Evolutionary conservation across 2,113 vertebrate genomes (phyloP), one percentile per base, ranked within the genome.

Genomic region (Hylia prasina): DNA sequence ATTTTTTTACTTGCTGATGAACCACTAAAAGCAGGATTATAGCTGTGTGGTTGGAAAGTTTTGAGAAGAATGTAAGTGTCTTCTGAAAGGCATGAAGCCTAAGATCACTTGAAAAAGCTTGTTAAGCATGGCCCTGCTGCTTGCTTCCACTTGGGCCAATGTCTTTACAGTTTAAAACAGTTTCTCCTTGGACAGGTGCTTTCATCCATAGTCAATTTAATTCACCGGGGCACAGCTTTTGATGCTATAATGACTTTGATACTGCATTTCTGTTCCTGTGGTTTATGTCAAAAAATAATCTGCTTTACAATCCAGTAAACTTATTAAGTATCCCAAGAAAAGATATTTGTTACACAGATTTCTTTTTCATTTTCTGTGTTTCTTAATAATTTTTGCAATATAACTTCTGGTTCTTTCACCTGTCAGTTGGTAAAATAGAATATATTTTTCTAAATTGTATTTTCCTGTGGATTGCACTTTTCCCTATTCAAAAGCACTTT

Each of bases 291-390:
- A 78, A 95, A 81, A 27, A 3, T 15, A 77, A 65, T 73, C 40
- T 73, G 28, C 27, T 89, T 93, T 84, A 66, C 7, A 84, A 37
- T 86, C 50, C 15, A 14, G n/a, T n/a, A 80, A 70, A 73, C 70
- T 84, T 87, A 73, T 86, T 80, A 86, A 91, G 40, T 83, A 72
- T 77, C 58, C 16, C 22, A 53, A 48, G 15, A 37, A 70, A 70
- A 90, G 4, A 42, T 42, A 65, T 16, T 65, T 81, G 6, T 65
- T 80, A 45, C 13, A 28, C 4, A 22, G 22, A 76, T 15, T 3
- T 54, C 23, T 82, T 69, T 27, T 68, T 71, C 2, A 10, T 84
- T 23, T 60, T 66, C 13, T 64, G 0, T 40, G 23, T 79, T 82
- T 72, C 39, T 82, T 56, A 61, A 20, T 9, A 5, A n/a, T 35